A percentile compares a stretch with the other conserved stretches of the same genome.
Conservation (phyloP, 2,797 vertebrate genomes). For the Halcyon smyrnensis region DNA sequence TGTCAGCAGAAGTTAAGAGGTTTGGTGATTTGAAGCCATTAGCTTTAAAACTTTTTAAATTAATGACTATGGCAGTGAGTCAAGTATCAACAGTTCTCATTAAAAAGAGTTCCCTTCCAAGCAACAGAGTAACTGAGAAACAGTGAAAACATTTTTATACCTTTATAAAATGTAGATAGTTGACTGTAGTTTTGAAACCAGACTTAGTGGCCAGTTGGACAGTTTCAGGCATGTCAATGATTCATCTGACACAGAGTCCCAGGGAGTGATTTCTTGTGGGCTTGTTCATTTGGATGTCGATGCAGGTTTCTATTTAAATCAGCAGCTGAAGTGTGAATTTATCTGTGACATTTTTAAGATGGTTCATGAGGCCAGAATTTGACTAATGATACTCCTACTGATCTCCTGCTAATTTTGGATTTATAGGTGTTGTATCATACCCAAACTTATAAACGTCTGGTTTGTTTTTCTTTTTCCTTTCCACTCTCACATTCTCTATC, state of each 20-base stretch:
- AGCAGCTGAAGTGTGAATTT: constrained; percentile 71
- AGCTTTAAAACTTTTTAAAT: background rate
- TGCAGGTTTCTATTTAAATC: constrained; percentile 71
- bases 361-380: constrained; percentile 58
- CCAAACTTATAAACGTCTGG: constrained; percentile 1
- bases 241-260: constrained; percentile 50
- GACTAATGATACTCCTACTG: constrained; percentile 54
- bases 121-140: background rate
- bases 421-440: constrained; percentile 43
- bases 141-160: background rate
- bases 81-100: background rate
- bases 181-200: constrained; percentile 17
- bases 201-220: constrained; percentile 23
- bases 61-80: background rate
- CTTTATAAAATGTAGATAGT: background rate
- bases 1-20: background rate
- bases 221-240: constrained; percentile 10
- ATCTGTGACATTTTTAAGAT: constrained; percentile 74
- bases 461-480: background rate
- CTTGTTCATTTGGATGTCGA: constrained; percentile 63
- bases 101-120: background rate
- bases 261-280: constrained; percentile 16
- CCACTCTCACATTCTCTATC: background rate
- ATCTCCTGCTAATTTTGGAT: constrained; percentile 64
- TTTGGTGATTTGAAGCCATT: background rate